Evolutionary conservation across 2,888 invertebrate genomes (phyloP), one percentile per base, ranked within the genome.

Genomic region (Lacanobia wlatinum): DNA sequence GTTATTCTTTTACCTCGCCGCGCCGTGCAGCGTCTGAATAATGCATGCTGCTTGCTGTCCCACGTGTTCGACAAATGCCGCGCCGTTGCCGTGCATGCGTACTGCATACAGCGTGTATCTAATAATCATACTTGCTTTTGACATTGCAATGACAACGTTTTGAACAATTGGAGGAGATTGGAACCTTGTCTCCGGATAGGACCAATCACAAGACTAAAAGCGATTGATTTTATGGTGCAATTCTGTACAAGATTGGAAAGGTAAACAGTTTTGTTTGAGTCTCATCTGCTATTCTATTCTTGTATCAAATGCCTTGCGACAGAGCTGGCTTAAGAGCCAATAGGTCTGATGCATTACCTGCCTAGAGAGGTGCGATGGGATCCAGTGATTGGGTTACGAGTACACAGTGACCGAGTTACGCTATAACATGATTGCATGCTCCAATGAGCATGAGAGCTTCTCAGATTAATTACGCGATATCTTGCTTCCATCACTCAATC

Each of bases 21-120:
- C 55, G 59, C 64, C 18, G 70, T 60, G 48, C 48, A 10, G 48
- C 59, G 52, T 10, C 59, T 83, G 78, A 73, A 84, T 84, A 84
- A 84, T 86, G 76, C 76, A 86, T 66, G 65, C 21, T 46, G 68
- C 59, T 69, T 69, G 80, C 68, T 64, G 48, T 28, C 50, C 23
- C 60, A 46, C 56, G 63, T 73, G 60, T 16, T 48, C 76, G 28
- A 66, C 81, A 66, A 80, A 69, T 66, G 76, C 59, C 53, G 74
- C 65, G 58, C 40, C 40, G 50, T 8, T 28, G 43, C 50, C 60
- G 55, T 52, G 55, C 62, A 55, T 60, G 58, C 62, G 23, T 56
- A 9, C 58, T 66, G 43, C 34, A 55, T 46, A 16, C 52, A 58
- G 18, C 23, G 28, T 74, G 21, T 46, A 48, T 18, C 34, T 43